Conservation (phyloP, 2,888 invertebrate species). For the Uloborus plumipes region DNA sequence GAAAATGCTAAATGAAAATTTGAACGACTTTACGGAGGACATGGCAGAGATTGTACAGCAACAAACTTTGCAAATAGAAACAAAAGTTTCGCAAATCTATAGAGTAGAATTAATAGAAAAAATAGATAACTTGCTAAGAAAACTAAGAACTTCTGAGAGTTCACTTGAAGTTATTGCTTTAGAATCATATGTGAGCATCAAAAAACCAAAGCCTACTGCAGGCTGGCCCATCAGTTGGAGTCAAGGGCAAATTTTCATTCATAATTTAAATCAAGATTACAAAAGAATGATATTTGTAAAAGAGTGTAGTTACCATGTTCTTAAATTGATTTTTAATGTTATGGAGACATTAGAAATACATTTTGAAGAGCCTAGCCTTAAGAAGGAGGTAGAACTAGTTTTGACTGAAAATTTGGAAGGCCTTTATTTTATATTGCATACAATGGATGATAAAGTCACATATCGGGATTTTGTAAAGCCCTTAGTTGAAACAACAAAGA, state of each 20-base stretch:
- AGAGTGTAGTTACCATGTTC: conserved; percentile 21
- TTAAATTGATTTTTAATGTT: neutral
- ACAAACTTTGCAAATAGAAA: neutral
- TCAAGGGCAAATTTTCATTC: neutral
- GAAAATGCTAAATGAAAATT: conserved; percentile 3
- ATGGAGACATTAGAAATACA: neutral
- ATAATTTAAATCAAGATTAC: conserved; percentile 12
- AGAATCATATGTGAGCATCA: conserved; percentile 1
- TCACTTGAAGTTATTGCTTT: conserved; percentile 20
- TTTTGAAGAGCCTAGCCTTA: too few species aligned
- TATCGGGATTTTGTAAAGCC: neutral
- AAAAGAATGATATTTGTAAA: conserved; percentile 1
- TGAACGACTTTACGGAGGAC: neutral
- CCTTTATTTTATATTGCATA: too few species aligned
- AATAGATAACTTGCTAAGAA: neutral
- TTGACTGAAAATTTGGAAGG: too few species aligned
- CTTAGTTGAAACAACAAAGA: neutral
- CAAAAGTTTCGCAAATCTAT: neutral
- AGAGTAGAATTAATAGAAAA: neutral
- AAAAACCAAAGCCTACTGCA: neutral
- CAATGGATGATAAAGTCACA: neutral
- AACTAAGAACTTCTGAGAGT: conserved; percentile 3
- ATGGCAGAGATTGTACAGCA: neutral
- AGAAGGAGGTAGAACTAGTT: too few species aligned
- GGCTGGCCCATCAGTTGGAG: neutral